Evolutionary conservation across 2,888 invertebrate species (phyloP).

Genomic region (Chloroclysta siterata): DNA sequence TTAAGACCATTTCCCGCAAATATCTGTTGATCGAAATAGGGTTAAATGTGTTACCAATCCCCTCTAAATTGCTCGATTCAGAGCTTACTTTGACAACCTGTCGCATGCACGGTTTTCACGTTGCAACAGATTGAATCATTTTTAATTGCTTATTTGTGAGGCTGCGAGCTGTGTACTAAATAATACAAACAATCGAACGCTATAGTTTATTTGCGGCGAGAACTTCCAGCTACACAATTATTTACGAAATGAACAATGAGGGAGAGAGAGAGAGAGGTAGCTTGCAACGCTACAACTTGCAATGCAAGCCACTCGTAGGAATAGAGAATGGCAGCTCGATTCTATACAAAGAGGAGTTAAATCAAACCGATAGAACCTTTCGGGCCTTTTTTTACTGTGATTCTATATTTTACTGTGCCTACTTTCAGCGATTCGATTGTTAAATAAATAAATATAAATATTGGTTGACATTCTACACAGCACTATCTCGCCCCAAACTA

Average conservation of each 20-base stretch:
- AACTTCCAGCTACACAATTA: background rate
- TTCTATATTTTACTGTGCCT: no score
- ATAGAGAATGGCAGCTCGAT: background rate
- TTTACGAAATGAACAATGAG: background rate
- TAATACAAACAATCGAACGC: background rate
- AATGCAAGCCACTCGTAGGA: background rate
- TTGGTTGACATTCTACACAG: no score
- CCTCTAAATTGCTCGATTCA: constrained; percentile 41
- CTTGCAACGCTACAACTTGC: background rate
- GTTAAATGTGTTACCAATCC: constrained; percentile 43
- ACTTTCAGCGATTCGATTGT: no score
- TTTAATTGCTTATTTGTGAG: constrained; percentile 39
- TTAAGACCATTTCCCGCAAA: constrained; percentile 43
- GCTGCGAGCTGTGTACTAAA: background rate
- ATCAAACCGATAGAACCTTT: no score
- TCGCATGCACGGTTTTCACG: constrained; percentile 41
- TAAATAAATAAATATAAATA: no score
- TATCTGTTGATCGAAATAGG: constrained; percentile 44
- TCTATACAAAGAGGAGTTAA: background rate
- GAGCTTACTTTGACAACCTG: constrained; percentile 47
- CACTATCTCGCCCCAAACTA: no score
- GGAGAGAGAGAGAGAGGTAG: background rate
- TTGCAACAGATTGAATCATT: constrained; percentile 35
- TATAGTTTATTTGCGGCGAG: background rate
- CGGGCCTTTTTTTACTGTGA: no score